Evolutionary conservation across 2,797 vertebrate genomes (phyloP).

Genomic region (Babyrousa celebensis): DNA sequence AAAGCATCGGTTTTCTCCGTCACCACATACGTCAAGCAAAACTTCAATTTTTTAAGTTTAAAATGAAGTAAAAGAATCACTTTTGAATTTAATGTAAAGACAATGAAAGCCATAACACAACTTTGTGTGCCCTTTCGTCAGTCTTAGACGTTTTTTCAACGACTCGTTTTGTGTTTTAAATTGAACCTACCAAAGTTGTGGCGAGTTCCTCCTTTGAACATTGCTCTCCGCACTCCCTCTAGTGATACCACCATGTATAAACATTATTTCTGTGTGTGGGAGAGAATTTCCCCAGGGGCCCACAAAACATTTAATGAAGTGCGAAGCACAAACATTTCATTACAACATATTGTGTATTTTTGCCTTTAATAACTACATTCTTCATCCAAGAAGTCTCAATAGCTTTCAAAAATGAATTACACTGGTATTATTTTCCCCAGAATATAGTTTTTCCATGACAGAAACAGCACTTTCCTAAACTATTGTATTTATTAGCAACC

Average conservation of each 20-base stretch:
- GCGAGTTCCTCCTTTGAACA: conserved; percentile 12
- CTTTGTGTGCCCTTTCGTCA: neutral
- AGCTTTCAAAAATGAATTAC: conserved; percentile 93
- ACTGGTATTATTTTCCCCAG: conserved; percentile 90
- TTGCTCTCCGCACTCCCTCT: conserved; percentile 78
- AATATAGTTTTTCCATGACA: conserved; percentile 90
- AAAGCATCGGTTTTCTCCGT: conserved; percentile 72
- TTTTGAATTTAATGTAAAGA: neutral
- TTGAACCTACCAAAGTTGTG: conserved; percentile 17
- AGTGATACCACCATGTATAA: conserved; percentile 81
- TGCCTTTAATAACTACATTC: conserved; percentile 93
- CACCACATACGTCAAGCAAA: neutral
- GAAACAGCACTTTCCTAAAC: conserved; percentile 91
- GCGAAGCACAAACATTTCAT: conserved; percentile 93
- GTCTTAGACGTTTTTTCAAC: neutral
- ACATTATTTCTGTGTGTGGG: conserved; percentile 80
- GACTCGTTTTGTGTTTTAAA: conserved; percentile 36
- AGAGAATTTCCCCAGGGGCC: conserved; percentile 91
- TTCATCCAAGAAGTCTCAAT: conserved; percentile 91
- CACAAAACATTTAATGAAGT: conserved; percentile 93
- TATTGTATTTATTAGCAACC: conserved; percentile 93
- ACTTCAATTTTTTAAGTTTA: neutral
- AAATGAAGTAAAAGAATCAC: neutral
- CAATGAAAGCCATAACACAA: neutral
- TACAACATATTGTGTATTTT: conserved; percentile 93